phyloP scores from a whole-genome alignment of 2,888 invertebrate genomes.

The Netelia virgata region DNA sequence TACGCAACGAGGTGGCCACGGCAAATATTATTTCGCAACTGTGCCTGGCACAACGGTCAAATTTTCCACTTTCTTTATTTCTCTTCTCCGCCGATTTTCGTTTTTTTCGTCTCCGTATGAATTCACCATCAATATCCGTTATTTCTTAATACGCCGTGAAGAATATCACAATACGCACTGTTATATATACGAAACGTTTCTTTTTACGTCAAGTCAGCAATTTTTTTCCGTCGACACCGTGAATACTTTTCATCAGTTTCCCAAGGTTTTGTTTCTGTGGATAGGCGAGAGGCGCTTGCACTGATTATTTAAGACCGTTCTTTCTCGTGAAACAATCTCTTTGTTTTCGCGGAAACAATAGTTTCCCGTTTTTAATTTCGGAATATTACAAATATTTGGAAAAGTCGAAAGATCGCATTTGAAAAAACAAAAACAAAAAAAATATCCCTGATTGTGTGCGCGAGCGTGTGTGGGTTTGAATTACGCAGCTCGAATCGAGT shows the following conservation, averaged over 20 bases:
- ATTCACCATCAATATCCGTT: slow-evolving; percentile 8
- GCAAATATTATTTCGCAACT: neutral
- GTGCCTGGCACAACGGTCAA: neutral
- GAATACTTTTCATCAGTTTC: slow-evolving; percentile 17
- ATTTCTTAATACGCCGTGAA: slow-evolving; percentile 9
- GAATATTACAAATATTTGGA: too few relatives aligned
- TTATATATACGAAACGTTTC: neutral
- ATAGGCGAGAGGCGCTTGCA: too few relatives aligned
- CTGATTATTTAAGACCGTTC: too few relatives aligned
- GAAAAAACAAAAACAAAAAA: too few relatives aligned
- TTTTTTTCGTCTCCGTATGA: neutral
- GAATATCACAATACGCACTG: slow-evolving; percentile 6
- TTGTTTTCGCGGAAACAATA: too few relatives aligned
- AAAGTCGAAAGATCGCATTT: too few relatives aligned
- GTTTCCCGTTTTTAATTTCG: too few relatives aligned
- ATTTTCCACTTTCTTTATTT: neutral
- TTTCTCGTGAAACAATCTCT: too few relatives aligned
- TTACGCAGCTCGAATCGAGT: too few relatives aligned
- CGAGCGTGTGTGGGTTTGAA: too few relatives aligned
- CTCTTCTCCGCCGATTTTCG: neutral
- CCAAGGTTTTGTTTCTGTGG: neutral
- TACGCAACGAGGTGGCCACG: neutral
- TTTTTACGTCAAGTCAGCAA: slow-evolving; percentile 17
- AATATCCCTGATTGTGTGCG: too few relatives aligned
- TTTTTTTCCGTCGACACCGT: slow-evolving; percentile 1